Evolutionary conservation across 1,140 invertebrate genomes (phyloP), one percentile per base, ranked within the genome.

Genomic region (Portunus trituberculatus): DNA sequence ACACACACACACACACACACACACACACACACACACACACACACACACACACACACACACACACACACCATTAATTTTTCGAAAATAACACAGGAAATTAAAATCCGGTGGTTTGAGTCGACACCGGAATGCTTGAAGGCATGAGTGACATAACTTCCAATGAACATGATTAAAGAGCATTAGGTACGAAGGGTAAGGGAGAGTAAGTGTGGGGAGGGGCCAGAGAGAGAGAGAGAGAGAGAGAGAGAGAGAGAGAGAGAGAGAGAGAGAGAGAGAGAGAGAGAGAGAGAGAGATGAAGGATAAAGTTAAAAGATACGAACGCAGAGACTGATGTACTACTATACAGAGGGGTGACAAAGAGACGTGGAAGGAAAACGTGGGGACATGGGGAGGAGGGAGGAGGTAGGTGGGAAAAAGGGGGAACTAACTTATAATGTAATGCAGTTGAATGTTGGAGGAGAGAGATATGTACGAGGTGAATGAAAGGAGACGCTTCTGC

Each of bases 21-120:
- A 92, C 59, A 92, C 76, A 92, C n/a, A 92, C n/a, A 92, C 59
- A 92, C 31, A 82, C 76, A 92, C 32, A 92, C 59, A 92, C 4
- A 92, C 28, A 76, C 45, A 82, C 76, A 92, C 45, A 92, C 59
- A 92, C 76, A 92, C n/a, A 92, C n/a, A 92, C 59, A 92, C 31
- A 82, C 76, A 92, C 32, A 92, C n/a, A 48, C 90, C 8, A 59
- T n/a, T n/a, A 7, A 25, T n/a, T 7, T 76, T 76, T 76, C 25
- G 67, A 76, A 76, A 76, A 76, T n/a, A 76, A 76, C 20, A 25
- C 67, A 76, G 67, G 67, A 76, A 76, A 76, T 76, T 76, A 76
- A 76, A 76, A n/a, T 76, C 67, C 20, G 20, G 67, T 76, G 67
- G 67, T 76, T 25, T 76, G 67, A 3, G 67, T 76, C 67, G 20